A percentile compares a stretch with the other conserved stretches of the same genome.
Evolutionary conservation across 35 echinoderm and acorn worm genomes (phyloP).

Genomic region (Hemicentrotus pulcherrimus): DNA sequence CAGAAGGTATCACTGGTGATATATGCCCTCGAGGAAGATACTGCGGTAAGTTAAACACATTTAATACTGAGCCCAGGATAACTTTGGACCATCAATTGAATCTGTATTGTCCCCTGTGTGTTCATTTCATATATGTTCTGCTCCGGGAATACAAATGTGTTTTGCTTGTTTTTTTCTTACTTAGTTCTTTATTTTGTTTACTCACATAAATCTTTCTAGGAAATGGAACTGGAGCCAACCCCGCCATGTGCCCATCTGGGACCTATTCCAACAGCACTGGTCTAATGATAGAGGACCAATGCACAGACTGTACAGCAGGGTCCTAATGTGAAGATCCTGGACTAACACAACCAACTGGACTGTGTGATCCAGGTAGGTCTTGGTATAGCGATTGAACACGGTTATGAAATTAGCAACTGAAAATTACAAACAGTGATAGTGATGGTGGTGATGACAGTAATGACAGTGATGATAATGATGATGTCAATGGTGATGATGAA

Average conservation of each 20-base stretch:
- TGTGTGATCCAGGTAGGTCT: constrained; percentile 78
- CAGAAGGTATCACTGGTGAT: constrained; percentile 85
- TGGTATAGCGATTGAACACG: not conserved
- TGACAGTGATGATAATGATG: not conserved
- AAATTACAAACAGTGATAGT: not conserved
- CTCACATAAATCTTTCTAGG: constrained; percentile 33
- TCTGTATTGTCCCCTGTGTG: no score
- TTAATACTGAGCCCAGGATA: no score
- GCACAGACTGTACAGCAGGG: constrained; percentile 76
- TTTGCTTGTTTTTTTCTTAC: no score
- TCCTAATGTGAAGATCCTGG: constrained; percentile 84
- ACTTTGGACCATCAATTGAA: no score
- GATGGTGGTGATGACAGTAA: not conserved
- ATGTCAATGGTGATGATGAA: not conserved
- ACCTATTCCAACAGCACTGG: constrained; percentile 86
- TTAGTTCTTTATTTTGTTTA: not conserved
- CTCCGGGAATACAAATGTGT: no score
- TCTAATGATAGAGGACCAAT: constrained; percentile 61
- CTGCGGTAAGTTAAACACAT: constrained; percentile 65
- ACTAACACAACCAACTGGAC: constrained; percentile 78
- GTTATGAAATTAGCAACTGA: not conserved
- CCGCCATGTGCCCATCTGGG: constrained; percentile 78
- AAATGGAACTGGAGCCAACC: constrained; percentile 83
- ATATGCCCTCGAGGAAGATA: constrained; percentile 88
- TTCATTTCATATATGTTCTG: no score